Evolutionary conservation across 2,888 invertebrate species (phyloP).

Genomic region (Mesorhabditis spiculigera): DNA sequence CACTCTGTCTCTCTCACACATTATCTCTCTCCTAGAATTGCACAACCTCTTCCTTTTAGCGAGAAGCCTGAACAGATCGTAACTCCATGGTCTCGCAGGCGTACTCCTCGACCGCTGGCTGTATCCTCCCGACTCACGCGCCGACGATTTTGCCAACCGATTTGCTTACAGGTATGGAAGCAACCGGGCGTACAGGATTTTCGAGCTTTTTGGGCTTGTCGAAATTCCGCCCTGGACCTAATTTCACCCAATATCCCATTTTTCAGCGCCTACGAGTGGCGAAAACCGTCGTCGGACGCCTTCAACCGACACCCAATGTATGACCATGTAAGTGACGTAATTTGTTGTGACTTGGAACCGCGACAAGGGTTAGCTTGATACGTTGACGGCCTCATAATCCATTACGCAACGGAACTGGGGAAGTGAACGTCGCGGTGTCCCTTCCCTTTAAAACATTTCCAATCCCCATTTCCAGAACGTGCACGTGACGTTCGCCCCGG

Average conservation of each 20-base stretch:
- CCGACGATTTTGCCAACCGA: constrained; percentile 55
- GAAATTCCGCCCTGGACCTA: too few relatives aligned
- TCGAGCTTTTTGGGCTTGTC: neutral
- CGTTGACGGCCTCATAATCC: too few relatives aligned
- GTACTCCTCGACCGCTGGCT: constrained; percentile 51
- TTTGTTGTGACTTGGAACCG: too few relatives aligned
- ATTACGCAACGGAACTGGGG: too few relatives aligned
- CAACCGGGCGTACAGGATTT: neutral
- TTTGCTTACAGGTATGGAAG: constrained; percentile 39
- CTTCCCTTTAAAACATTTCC: neutral
- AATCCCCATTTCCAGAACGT: constrained; percentile 17
- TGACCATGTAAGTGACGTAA: constrained; percentile 17
- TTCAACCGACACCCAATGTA: constrained; percentile 56
- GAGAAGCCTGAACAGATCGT: constrained; percentile 28
- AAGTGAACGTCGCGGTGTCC: too few relatives aligned
- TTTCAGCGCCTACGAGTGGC: constrained; percentile 53
- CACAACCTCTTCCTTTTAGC: constrained; percentile 18
- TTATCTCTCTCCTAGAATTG: constrained; percentile 12
- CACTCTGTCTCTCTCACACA: neutral
- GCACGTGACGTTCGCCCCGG: constrained; percentile 31
- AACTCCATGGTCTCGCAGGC: constrained; percentile 50
- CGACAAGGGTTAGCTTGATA: too few relatives aligned
- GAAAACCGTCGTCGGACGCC: constrained; percentile 53
- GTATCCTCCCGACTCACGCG: constrained; percentile 46
- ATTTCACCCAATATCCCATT: neutral